These are phyloP conservation scores for Glaucomys volans DNA, from an alignment of 2,113 vertebrate genomes.

Conservation along the genomic window DNA sequence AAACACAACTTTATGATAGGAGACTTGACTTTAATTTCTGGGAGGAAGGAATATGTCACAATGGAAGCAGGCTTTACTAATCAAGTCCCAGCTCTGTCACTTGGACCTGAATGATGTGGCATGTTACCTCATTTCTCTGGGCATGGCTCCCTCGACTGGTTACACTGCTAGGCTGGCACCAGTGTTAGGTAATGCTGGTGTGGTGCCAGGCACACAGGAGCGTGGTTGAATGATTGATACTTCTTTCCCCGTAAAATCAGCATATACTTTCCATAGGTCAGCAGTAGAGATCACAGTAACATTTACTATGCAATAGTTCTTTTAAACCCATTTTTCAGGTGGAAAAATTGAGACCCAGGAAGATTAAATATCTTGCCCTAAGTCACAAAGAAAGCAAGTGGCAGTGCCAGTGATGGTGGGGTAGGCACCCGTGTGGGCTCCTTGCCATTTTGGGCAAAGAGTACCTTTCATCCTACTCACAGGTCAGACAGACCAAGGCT, in stretches of 20 bases:
- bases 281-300: neutral
- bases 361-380: neutral
- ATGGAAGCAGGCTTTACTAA: neutral
- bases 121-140: neutral
- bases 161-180: neutral
- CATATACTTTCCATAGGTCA: neutral
- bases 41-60: neutral
- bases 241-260: neutral
- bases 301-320: neutral
- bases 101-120: neutral
- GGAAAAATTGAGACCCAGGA: neutral
- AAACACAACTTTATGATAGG: neutral
- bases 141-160: neutral
- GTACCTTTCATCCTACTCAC: slow-evolving; percentile 87
- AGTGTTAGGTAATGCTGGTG: neutral
- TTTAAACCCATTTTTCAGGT: neutral
- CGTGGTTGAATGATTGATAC: neutral
- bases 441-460: neutral
- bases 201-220: neutral
- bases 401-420: neutral
- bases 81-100: neutral
- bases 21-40: neutral
- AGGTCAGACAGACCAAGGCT: slow-evolving; percentile 92
- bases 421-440: neutral
- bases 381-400: neutral